Evolutionary conservation across 2,797 vertebrate genomes (phyloP), one percentile per base, ranked within the genome.

Genomic region (Decapterus maruadsi): DNA sequence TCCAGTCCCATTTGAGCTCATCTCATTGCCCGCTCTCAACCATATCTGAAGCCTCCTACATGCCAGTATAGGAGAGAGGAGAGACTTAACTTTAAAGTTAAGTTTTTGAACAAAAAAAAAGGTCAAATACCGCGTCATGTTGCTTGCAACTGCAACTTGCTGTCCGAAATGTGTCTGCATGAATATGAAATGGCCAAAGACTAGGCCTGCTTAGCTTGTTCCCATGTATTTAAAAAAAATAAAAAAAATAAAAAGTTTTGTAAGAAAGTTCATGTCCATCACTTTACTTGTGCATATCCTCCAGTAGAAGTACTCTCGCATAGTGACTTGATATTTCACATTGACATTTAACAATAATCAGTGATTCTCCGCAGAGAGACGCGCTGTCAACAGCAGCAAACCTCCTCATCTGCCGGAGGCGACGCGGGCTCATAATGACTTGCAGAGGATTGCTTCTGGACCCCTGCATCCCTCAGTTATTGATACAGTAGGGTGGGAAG

Each of bases 341-440:
- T 13, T 94, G 94, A 93, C 92, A 91, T 95, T 94, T 92, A 90
- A 84, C 85, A 85, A 83, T 88, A 85, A 84, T 89, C 84, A 87
- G 80, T 60, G 73, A 88, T 79, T 84, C 83, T 84, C 77, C 64
- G 55, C 75, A 53, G 80, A 80, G 83, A 70, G 67, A 76, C 11
- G 26, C 77, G 87, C 54, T 64, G 81, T 80, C 87, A 88, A 84
- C 86, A 84, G 83, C 82, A 81, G 78, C 84, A 77, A 80, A 86
- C 85, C 81, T 72, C 51, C 86, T 83, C 89, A 76, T 89, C 80
- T 85, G 86, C 83, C 78, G 22, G 72, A 89, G 85, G 87, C 83
- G 22, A 91, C 76, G 12, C 50, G 11, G 77, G 65, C 75, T 76
- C 48, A 57, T 93, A 91, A 94, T 92, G 88, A 91, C 87, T 83